Evolutionary conservation across 2,113 vertebrate species (phyloP).

Genomic region (Sprattus sprattus): DNA sequence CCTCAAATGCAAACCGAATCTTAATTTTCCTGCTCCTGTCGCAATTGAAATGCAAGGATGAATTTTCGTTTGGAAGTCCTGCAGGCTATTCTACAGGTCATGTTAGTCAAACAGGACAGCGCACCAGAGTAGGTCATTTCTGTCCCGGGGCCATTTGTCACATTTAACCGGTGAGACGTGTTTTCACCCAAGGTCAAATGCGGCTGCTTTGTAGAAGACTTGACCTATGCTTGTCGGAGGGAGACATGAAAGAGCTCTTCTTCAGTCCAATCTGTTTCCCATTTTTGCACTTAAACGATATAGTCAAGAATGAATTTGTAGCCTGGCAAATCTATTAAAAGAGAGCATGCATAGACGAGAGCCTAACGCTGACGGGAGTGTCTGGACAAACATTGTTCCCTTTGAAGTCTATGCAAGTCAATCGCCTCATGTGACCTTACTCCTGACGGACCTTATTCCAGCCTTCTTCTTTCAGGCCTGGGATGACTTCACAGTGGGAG

Average conservation of each 20-base stretch:
- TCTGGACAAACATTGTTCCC: background rate
- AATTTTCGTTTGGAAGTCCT: slow-evolving; percentile 17
- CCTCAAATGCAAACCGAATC: background rate
- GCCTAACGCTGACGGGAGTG: background rate
- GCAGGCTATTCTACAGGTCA: slow-evolving; percentile 35
- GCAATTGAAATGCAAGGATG: background rate
- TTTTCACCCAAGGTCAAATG: slow-evolving; percentile 49
- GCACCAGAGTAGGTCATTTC: slow-evolving; percentile 30
- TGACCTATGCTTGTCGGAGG: slow-evolving; percentile 34
- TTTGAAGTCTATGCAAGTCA: slow-evolving; percentile 9
- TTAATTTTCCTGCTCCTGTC: background rate
- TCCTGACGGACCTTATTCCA: slow-evolving; percentile 30
- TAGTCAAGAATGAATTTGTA: slow-evolving; percentile 38
- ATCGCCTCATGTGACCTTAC: background rate
- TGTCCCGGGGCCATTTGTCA: slow-evolving; percentile 46
- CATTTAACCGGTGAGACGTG: slow-evolving; percentile 41
- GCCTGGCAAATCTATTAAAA: slow-evolving; percentile 6
- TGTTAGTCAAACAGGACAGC: slow-evolving; percentile 13
- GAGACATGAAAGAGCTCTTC: slow-evolving; percentile 34
- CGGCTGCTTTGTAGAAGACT: slow-evolving; percentile 29
- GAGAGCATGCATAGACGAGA: background rate
- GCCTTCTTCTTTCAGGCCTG: slow-evolving; percentile 3
- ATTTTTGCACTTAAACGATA: slow-evolving; percentile 38
- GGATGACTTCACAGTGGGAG: background rate
- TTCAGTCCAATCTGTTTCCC: slow-evolving; percentile 44